phyloP scores from a whole-genome alignment of 1,140 invertebrate genomes.

The Oscheius sp. region DNA sequence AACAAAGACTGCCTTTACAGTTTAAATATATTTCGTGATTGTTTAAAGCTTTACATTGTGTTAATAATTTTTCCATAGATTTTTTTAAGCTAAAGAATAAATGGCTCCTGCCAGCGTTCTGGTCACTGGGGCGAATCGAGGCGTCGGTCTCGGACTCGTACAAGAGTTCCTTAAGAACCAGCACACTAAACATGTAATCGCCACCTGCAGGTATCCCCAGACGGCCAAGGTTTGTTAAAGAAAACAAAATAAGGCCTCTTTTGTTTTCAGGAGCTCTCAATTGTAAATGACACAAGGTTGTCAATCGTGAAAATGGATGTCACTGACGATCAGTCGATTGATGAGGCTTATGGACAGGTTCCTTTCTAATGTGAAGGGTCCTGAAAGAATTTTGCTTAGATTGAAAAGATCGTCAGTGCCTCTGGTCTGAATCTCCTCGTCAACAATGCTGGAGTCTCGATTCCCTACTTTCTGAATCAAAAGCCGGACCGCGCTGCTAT shows the following conservation, averaged over 20 bases:
- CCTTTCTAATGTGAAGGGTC: background rate
- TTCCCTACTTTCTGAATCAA: conserved; percentile 1
- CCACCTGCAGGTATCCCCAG: conserved; percentile 30
- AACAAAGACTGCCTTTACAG: too few species aligned
- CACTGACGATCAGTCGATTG: conserved; percentile 17
- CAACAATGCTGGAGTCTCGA: conserved; percentile 25
- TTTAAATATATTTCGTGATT: too few species aligned
- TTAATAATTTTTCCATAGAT: background rate
- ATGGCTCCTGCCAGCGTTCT: conserved; percentile 20
- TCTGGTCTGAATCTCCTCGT: conserved; percentile 31
- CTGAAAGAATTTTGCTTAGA: conserved; percentile 16
- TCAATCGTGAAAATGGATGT: conserved; percentile 28
- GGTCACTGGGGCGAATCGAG: conserved; percentile 78
- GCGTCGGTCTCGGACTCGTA: conserved; percentile 77
- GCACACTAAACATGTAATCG: conserved; percentile 30
- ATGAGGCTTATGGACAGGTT: conserved; percentile 2
- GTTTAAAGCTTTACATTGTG: too few species aligned
- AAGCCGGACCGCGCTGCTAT: conserved; percentile 13
- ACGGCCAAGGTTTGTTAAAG: conserved; percentile 15
- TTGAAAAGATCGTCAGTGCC: conserved; percentile 18
- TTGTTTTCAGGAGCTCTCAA: conserved; percentile 25
- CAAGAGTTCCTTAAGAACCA: conserved; percentile 28
- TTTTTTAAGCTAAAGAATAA: background rate
- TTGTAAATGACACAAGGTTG: conserved; percentile 14
- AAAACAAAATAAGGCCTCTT: too few species aligned